Percentiles rank a stretch among this genome's conserved stretches.
These are phyloP conservation scores for Heliconius sara DNA, from an alignment of 2,888 invertebrate species.

Conservation along the genomic window DNA sequence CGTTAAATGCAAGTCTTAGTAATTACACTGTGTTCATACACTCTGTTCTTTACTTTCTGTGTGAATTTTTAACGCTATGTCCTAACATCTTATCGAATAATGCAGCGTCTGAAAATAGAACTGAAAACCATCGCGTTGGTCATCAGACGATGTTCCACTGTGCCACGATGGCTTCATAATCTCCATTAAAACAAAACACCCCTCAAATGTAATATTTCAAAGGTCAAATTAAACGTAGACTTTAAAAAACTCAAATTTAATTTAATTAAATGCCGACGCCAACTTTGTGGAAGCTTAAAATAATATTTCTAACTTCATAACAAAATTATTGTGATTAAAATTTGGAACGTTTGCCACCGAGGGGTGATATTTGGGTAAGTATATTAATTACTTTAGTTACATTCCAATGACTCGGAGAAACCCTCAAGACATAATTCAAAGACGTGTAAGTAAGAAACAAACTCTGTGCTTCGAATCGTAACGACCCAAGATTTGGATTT, in stretches of 20 bases:
- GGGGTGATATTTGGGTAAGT: conserved; percentile 30
- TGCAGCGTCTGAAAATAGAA: too few relatives aligned
- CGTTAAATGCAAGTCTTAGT: too few relatives aligned
- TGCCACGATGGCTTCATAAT: too few relatives aligned
- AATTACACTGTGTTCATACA: too few relatives aligned
- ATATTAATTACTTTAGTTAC: conserved; percentile 37
- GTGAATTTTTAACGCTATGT: too few relatives aligned
- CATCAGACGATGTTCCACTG: too few relatives aligned
- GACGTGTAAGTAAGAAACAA: conserved; percentile 29
- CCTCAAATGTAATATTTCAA: neutral
- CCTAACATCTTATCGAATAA: too few relatives aligned
- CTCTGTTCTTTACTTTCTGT: too few relatives aligned
- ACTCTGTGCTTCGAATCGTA: conserved; percentile 30
- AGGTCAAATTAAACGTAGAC: neutral
- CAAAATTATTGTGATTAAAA: conserved; percentile 37
- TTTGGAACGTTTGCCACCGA: conserved; percentile 28
- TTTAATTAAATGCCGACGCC: neutral
- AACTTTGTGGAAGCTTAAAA: conserved; percentile 29
- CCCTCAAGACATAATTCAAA: conserved; percentile 30
- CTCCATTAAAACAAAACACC: neutral
- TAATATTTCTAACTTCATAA: conserved; percentile 31
- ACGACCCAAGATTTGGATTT: conserved; percentile 15
- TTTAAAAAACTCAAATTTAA: conserved; percentile 12
- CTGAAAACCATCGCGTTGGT: too few relatives aligned
- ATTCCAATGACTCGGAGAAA: conserved; percentile 33